Conservation (phyloP, 2,888 invertebrate species). For the Cataglyphis albicans region DNA sequence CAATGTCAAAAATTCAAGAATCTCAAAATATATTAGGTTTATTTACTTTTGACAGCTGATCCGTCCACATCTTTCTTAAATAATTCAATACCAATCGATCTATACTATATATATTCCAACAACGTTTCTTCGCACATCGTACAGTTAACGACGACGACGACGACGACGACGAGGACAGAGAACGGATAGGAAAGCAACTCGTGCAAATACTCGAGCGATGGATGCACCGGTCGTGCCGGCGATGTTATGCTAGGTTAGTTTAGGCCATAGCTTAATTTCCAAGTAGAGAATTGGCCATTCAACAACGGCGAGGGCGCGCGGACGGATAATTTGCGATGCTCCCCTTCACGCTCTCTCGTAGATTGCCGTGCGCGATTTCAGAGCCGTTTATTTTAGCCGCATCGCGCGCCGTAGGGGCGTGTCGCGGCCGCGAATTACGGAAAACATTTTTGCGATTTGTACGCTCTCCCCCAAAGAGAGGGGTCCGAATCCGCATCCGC, state of each 20-base stretch:
- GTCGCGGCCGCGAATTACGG: constrained; percentile 49
- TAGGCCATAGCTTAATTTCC: constrained; percentile 55
- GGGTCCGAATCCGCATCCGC: neutral
- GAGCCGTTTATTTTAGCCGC: constrained; percentile 48
- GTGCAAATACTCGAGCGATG: constrained; percentile 37
- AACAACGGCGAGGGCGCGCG: constrained; percentile 32
- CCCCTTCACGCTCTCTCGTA: neutral
- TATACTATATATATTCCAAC: neutral
- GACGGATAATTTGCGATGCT: constrained; percentile 40
- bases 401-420: constrained; percentile 40
- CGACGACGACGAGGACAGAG: neutral
- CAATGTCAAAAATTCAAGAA: no score
- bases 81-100: constrained; percentile 22
- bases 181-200: constrained; percentile 14
- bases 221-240: constrained; percentile 39
- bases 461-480: constrained; percentile 26
- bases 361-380: constrained; percentile 51
- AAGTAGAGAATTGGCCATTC: constrained; percentile 52
- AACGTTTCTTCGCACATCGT: constrained; percentile 12
- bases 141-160: neutral
- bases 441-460: constrained; percentile 55
- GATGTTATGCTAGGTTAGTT: constrained; percentile 44
- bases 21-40: no score
- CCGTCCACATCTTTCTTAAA: neutral
- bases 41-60: no score